A percentile compares a stretch with the other conserved stretches of the same genome.
phyloP scores from a whole-genome alignment of 2,797 vertebrate genomes.

The Phaenicophaeus curvirostris region DNA sequence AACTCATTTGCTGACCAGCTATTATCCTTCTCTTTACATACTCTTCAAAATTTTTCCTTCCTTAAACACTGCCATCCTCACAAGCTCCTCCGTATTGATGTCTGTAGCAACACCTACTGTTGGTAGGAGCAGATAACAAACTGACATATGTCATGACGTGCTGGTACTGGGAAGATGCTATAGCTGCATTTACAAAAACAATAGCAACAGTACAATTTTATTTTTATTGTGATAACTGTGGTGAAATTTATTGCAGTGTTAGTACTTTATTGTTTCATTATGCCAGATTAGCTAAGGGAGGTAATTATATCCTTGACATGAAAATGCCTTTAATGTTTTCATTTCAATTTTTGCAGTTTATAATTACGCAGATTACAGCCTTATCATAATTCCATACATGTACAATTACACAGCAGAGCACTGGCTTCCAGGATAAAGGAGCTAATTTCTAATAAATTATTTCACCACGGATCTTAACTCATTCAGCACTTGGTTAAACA shows the following conservation, averaged over 20 bases:
- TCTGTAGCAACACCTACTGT: constrained; percentile 51
- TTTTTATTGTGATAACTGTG: constrained; percentile 75
- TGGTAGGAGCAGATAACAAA: constrained; percentile 62
- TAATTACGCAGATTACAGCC: constrained; percentile 68
- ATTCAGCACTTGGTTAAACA: constrained; percentile 64
- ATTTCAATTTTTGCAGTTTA: constrained; percentile 67
- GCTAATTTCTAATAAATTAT: constrained; percentile 72
- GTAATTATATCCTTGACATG: constrained; percentile 73
- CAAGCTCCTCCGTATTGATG: constrained; percentile 24
- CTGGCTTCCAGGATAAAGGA: constrained; percentile 65
- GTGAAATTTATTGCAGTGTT: constrained; percentile 70
- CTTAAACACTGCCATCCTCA: constrained; percentile 33
- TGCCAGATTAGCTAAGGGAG: constrained; percentile 68
- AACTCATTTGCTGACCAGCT: constrained; percentile 47
- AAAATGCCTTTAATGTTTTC: constrained; percentile 74
- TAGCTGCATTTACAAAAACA: constrained; percentile 64
- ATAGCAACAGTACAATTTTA: constrained; percentile 75
- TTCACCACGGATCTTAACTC: constrained; percentile 63
- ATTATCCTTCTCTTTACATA: neutral
- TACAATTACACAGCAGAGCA: constrained; percentile 64
- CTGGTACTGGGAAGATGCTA: constrained; percentile 31
- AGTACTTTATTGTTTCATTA: constrained; percentile 73
- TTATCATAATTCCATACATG: constrained; percentile 65
- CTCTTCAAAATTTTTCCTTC: constrained; percentile 35
- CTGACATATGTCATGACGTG: constrained; percentile 63